phyloP scores from a whole-genome alignment of 1,140 invertebrate species.

The Diachasmimorpha longicaudata region DNA sequence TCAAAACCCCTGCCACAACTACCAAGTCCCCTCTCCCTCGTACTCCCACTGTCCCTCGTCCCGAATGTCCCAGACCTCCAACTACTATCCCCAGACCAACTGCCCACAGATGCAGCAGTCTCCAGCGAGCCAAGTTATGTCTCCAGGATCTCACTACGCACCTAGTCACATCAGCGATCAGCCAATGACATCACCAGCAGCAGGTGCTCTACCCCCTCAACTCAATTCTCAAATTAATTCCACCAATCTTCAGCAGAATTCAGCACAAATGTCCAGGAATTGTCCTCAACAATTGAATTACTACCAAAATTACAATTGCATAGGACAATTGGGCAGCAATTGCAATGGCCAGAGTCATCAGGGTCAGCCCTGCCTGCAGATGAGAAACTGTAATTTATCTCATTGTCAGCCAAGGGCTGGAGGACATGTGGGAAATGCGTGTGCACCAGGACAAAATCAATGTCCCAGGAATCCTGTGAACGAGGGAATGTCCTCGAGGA shows the following conservation, averaged over 20 bases:
- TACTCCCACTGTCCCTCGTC: conserved; percentile 54
- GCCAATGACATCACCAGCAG: conserved; percentile 66
- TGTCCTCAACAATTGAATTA: conserved; percentile 47
- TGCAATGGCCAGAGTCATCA: conserved; percentile 20
- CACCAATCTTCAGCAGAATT: conserved; percentile 59
- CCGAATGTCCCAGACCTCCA: conserved; percentile 37
- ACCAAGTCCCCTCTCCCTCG: conserved; percentile 41
- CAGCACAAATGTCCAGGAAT: conserved; percentile 61
- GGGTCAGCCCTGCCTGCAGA: conserved; percentile 39
- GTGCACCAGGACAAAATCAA: conserved; percentile 25
- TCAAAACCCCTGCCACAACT: conserved; percentile 44
- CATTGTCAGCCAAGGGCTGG: conserved; percentile 43
- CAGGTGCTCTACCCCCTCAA: conserved; percentile 63
- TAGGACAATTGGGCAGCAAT: conserved; percentile 34
- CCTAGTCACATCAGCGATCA: conserved; percentile 58
- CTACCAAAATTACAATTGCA: conserved; percentile 48
- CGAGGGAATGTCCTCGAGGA: conserved; percentile 28
- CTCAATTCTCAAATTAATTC: conserved; percentile 21
- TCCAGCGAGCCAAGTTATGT: conserved; percentile 53
- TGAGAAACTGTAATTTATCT: conserved; percentile 48
- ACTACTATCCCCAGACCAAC: conserved; percentile 49
- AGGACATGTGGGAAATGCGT: conserved; percentile 22
- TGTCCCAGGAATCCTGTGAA: conserved; percentile 28
- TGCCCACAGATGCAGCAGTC: conserved; percentile 46
- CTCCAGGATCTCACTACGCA: conserved; percentile 53